Conservation (phyloP, 2,113 vertebrate species). For the Tamias sibiricus region DNA sequence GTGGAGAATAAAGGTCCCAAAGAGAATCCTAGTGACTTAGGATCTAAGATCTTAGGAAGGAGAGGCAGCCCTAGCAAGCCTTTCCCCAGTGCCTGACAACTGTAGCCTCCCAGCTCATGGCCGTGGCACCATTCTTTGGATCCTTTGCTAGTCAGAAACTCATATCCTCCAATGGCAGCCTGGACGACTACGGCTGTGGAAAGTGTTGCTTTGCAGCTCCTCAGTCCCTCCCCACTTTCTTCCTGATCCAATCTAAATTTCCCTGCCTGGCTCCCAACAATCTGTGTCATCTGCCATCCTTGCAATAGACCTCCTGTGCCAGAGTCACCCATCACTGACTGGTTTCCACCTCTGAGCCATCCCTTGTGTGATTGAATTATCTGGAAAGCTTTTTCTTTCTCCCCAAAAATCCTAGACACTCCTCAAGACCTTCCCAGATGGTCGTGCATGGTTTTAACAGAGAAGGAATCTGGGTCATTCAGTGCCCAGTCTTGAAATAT, state of each 20-base stretch:
- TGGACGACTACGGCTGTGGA: neutral
- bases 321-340: fast-evolving
- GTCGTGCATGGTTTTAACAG: neutral
- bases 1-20: neutral
- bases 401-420: neutral
- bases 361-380: neutral
- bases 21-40: fast-evolving
- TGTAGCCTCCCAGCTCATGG: neutral
- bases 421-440: neutral
- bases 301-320: neutral
- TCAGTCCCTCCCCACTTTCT: neutral
- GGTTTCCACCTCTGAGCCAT: neutral
- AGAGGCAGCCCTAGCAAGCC: too few relatives aligned
- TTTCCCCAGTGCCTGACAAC: neutral
- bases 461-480: neutral
- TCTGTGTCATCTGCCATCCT: neutral
- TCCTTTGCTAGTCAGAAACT: too few relatives aligned
- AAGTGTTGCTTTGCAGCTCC: neutral
- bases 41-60: neutral
- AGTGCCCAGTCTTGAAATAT: neutral
- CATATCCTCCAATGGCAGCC: too few relatives aligned
- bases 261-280: neutral
- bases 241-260: neutral
- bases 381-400: neutral
- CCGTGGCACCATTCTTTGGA: neutral